Percentiles rank a stretch among this genome's conserved stretches.
Evolutionary conservation across 2,888 invertebrate genomes (phyloP).

Genomic region (Litoditis marina): DNA sequence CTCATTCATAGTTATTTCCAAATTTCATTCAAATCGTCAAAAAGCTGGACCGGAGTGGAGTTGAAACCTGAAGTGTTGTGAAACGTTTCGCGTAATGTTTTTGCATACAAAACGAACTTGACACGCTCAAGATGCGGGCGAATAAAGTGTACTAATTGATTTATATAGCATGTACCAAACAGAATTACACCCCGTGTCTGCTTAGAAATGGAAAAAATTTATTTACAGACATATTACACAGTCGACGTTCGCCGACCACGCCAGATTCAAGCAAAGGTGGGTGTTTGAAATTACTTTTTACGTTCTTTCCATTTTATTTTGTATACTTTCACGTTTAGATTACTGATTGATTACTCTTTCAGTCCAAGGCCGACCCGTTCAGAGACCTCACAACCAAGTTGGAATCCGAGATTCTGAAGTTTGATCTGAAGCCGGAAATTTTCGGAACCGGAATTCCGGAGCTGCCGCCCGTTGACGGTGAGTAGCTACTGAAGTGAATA

Average conservation of each 20-base stretch:
- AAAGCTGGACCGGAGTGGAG: too few relatives aligned
- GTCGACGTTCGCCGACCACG: conserved; percentile 34
- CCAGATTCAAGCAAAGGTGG: conserved; percentile 28
- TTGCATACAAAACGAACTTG: too few relatives aligned
- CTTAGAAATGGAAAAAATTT: conserved; percentile 3
- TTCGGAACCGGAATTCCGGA: conserved; percentile 19
- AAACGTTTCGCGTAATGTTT: too few relatives aligned
- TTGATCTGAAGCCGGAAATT: conserved; percentile 42
- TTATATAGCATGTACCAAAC: too few relatives aligned
- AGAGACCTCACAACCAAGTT: conserved; percentile 34
- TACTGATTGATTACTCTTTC: conserved; percentile 6
- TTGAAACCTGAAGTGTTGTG: too few relatives aligned
- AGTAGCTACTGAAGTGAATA: not conserved
- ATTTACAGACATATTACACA: conserved; percentile 26
- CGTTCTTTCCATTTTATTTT: too few relatives aligned
- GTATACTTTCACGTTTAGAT: too few relatives aligned
- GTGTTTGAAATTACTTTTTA: too few relatives aligned
- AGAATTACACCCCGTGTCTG: not conserved
- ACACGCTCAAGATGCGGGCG: too few relatives aligned
- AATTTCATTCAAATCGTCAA: too few relatives aligned
- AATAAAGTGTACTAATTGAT: too few relatives aligned
- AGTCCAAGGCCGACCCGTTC: conserved; percentile 25
- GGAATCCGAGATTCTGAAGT: conserved; percentile 43
- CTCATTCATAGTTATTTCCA: too few relatives aligned
- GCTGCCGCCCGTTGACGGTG: conserved; percentile 1